phyloP scores from a whole-genome alignment of 1,140 invertebrate species.

The Muscidifurax raptorellus region DNA sequence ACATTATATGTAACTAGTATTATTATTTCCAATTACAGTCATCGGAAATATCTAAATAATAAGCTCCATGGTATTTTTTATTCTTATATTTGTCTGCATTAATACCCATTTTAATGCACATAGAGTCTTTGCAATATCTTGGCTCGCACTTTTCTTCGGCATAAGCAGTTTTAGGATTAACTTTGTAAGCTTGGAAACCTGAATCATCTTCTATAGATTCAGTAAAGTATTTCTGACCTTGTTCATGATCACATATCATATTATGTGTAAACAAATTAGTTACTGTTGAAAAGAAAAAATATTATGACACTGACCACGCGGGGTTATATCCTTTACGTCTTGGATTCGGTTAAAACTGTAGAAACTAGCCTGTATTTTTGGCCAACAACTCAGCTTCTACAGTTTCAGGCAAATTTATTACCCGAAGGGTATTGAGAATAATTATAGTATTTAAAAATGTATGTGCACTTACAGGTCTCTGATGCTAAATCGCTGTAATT shows the following conservation, averaged over 20 bases:
- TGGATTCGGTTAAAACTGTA: too few species aligned
- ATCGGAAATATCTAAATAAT: not conserved
- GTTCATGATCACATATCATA: not conserved
- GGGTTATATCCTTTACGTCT: too few species aligned
- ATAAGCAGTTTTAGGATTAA: too few species aligned
- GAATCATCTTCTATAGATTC: not conserved
- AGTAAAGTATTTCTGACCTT: not conserved
- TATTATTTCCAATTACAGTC: too few species aligned
- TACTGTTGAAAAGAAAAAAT: not conserved
- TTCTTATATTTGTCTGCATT: not conserved
- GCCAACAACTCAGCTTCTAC: too few species aligned
- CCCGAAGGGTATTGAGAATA: too few species aligned
- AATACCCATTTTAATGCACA: conserved; percentile 10
- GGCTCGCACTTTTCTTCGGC: too few species aligned
- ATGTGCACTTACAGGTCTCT: not conserved
- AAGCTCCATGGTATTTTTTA: not conserved
- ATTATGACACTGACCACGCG: not conserved
- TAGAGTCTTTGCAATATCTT: not conserved
- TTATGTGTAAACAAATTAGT: too few species aligned
- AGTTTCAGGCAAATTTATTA: too few species aligned
- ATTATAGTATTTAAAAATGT: not conserved
- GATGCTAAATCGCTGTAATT: not conserved
- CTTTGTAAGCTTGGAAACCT: not conserved
- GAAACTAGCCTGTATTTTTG: too few species aligned
- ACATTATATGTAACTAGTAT: too few species aligned